These are phyloP conservation scores for Bathybates hornii DNA, from an alignment of 2,113 vertebrate species.

Conservation along the genomic window DNA sequence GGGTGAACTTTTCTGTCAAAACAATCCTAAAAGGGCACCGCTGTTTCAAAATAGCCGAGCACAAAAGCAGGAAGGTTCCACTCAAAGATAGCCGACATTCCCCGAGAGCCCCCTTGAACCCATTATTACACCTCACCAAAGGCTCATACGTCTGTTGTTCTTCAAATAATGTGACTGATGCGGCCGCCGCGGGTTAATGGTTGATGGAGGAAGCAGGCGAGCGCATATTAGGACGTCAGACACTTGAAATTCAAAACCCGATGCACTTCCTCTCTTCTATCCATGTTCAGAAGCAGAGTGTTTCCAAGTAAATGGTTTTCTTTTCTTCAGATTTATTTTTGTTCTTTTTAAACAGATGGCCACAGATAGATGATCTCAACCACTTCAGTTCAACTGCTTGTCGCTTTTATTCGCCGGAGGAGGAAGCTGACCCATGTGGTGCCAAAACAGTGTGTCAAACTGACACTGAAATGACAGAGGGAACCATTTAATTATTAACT, in stretches of 20 bases:
- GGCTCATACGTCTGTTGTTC: conserved; percentile 31
- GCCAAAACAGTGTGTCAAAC: conserved; percentile 3
- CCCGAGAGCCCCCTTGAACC: conserved; percentile 29
- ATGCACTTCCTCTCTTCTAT: conserved; percentile 19
- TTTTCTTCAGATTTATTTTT: background rate
- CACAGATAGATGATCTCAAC: conserved; percentile 39
- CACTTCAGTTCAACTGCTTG: conserved; percentile 24
- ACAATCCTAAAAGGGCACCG: conserved; percentile 12
- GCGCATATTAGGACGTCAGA: conserved; percentile 50
- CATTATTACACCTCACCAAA: conserved; percentile 45
- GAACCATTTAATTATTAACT: conserved; percentile 38
- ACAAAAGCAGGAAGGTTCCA: conserved; percentile 57
- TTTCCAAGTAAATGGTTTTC: conserved; percentile 46
- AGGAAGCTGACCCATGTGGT: background rate
- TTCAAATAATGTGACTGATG: conserved; percentile 35
- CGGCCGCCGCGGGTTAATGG: conserved; percentile 27
- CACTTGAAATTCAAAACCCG: conserved; percentile 63
- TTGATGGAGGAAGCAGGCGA: conserved; percentile 35
- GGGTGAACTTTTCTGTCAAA: background rate
- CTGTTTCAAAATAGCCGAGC: conserved; percentile 14
- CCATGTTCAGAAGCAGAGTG: conserved; percentile 30
- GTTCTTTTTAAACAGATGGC: conserved; percentile 1
- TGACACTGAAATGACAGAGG: conserved; percentile 35
- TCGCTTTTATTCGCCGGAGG: conserved; percentile 3
- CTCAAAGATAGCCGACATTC: conserved; percentile 35